Evolutionary conservation across 2,113 vertebrate species (phyloP).

Genomic region (Phalacrocorax brasilianus): DNA sequence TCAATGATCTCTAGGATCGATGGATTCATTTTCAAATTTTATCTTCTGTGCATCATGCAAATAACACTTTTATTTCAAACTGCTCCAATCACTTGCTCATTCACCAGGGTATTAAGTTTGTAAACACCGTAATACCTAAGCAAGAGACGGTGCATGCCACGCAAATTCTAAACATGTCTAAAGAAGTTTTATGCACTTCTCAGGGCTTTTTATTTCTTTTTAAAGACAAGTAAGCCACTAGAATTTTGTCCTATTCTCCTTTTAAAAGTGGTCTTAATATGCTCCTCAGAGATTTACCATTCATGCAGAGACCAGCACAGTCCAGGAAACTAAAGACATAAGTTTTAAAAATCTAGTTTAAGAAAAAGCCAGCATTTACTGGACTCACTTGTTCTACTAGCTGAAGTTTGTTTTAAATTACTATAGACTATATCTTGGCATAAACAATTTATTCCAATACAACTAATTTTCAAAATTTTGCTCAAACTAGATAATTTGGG

Average conservation of each 20-base stretch:
- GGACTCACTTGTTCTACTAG: neutral
- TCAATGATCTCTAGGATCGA: neutral
- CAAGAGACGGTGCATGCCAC: neutral
- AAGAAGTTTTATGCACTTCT: neutral
- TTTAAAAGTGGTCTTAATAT: neutral
- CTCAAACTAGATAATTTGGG: neutral
- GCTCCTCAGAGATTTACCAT: neutral
- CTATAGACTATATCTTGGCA: neutral
- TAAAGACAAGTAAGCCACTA: neutral
- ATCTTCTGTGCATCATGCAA: neutral
- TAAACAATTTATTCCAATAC: neutral
- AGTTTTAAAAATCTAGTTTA: neutral
- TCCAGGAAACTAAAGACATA: neutral
- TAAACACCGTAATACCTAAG: neutral
- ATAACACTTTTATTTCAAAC: neutral
- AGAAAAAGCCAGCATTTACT: neutral
- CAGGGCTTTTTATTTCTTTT: neutral
- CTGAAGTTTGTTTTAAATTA: neutral
- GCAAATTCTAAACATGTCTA: neutral
- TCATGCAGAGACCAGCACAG: neutral
- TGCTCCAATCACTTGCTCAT: neutral
- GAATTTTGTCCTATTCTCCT: neutral
- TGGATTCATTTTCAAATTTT: neutral
- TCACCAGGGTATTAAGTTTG: neutral
- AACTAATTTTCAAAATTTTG: neutral